These are phyloP conservation scores for Erethizon dorsatum DNA, from an alignment of 2,797 vertebrate genomes.

Conservation along the genomic window DNA sequence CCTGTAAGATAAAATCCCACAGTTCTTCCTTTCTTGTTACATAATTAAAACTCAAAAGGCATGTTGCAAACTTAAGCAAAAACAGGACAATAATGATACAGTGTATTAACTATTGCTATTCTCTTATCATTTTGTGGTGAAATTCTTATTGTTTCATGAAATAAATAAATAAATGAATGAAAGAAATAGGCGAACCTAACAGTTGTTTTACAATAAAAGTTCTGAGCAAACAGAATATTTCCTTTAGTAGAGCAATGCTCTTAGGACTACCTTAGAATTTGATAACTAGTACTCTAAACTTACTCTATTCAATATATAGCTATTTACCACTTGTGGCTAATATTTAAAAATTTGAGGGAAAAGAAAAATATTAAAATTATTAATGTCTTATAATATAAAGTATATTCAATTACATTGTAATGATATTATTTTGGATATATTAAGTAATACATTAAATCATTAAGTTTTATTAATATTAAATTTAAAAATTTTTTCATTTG, in stretches of 20 bases:
- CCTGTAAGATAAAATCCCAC: conserved; percentile 25
- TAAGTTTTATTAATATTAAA: conserved; percentile 49
- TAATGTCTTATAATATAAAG: conserved; percentile 29
- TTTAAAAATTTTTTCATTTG: conserved; percentile 8
- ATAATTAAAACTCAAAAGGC: conserved; percentile 21
- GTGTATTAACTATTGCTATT: neutral
- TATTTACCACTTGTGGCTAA: neutral
- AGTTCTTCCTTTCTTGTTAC: neutral
- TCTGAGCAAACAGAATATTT: conserved; percentile 25
- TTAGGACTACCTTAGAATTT: conserved; percentile 7
- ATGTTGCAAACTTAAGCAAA: conserved; percentile 35
- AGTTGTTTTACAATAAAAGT: neutral
- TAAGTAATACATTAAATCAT: neutral
- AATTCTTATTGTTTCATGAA: neutral
- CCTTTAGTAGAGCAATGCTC: neutral
- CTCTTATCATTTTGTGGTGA: neutral
- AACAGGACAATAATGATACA: neutral
- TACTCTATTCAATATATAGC: neutral
- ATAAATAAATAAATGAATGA: neutral
- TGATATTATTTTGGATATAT: neutral
- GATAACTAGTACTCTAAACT: neutral
- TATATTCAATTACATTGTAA: conserved; percentile 33
- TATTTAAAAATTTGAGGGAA: neutral
- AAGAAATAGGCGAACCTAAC: neutral
- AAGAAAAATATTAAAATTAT: conserved; percentile 59